Conservation (phyloP, 2,888 invertebrate genomes). For the Drosophila formosana region DNA sequence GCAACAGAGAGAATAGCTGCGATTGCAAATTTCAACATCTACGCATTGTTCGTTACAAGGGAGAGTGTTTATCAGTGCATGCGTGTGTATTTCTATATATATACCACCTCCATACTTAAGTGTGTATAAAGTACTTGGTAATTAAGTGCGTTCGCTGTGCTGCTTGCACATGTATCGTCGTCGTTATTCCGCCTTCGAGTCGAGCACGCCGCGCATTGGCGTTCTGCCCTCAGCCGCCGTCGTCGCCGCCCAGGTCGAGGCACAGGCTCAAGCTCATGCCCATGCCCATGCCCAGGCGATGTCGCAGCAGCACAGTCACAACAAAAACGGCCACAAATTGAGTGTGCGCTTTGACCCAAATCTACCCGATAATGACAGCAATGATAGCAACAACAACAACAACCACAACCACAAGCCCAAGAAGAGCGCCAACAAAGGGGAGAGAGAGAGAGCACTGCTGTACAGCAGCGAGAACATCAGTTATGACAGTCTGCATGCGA, state of each 20-base stretch:
- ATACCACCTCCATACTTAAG: conserved; percentile 7
- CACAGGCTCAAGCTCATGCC: background rate
- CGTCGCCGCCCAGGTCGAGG: conserved; percentile 11
- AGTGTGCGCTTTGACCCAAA: conserved; percentile 75
- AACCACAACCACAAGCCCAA: conserved; percentile 34
- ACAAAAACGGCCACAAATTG: conserved; percentile 58
- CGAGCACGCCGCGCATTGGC: conserved; percentile 79
- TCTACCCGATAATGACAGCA: conserved; percentile 65
- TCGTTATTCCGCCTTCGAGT: conserved; percentile 84
- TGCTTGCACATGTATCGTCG: conserved; percentile 82
- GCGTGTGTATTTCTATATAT: conserved; percentile 16
- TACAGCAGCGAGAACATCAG: conserved; percentile 25
- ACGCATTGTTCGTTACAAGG: conserved; percentile 46
- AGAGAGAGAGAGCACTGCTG: conserved; percentile 16
- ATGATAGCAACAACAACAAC: conserved; percentile 34
- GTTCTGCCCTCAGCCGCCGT: conserved; percentile 67
- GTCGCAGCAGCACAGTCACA: conserved; percentile 46
- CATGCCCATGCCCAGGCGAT: conserved; percentile 4
- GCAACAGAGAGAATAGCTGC: conserved; percentile 26
- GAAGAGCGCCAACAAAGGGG: conserved; percentile 38
- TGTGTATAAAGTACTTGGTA: conserved; percentile 12
- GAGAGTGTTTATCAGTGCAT: conserved; percentile 49
- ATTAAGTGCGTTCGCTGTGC: conserved; percentile 28
- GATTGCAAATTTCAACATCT: conserved; percentile 51
- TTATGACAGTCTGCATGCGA: conserved; percentile 58